Evolutionary conservation across 2,888 invertebrate genomes (phyloP), one percentile per base, ranked within the genome.

Genomic region (Xylocampa areola): DNA sequence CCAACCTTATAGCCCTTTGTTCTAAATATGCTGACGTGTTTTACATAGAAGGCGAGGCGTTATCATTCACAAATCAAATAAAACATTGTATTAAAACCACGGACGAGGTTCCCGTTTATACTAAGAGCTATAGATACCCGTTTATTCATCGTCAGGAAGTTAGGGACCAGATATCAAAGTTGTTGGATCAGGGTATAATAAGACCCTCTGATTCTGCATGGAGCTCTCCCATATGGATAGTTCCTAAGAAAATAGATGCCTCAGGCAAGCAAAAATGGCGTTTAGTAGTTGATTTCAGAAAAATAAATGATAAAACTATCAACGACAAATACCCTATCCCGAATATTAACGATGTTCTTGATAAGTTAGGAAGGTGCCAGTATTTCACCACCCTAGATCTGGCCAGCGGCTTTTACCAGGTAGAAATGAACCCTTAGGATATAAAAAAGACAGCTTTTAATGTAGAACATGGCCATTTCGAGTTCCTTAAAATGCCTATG

Each of bases 391-490:
- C 55, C 10, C 32, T 55, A 1, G 55, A 55, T 11, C 32, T 55
- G 0, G 43, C 48, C 0, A 49, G 43, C 33, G 55, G 49, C 0
- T 55, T 55, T 17, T 40, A 55, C n/a, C 55, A 49, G 11, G 54
- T 54, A 0, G 54, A 54, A 40, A 48, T 54, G 54, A 11, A 40
- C 13, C 54, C 47, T 0, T 1, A 33, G 0, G 49, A 55, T 8
- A 27, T n/a, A 49, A 8, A 8, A 0, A 55, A 55, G 16, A 55
- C 55, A 0, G 58, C 58, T 0, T 80, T 81, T 16, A 67, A 61
- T 14, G 74, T 75, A 0, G 76, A 79, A 23, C 67, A 77, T 36
- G 75, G 75, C 0, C 76, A 80, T 14, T 78, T 58, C 27, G 78
- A 81, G 49, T 80, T 74, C 36, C 21, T 70, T 7, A 37, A 77